phyloP scores from a whole-genome alignment of 2,797 vertebrate genomes.

The Neolamprologus multifasciatus region DNA sequence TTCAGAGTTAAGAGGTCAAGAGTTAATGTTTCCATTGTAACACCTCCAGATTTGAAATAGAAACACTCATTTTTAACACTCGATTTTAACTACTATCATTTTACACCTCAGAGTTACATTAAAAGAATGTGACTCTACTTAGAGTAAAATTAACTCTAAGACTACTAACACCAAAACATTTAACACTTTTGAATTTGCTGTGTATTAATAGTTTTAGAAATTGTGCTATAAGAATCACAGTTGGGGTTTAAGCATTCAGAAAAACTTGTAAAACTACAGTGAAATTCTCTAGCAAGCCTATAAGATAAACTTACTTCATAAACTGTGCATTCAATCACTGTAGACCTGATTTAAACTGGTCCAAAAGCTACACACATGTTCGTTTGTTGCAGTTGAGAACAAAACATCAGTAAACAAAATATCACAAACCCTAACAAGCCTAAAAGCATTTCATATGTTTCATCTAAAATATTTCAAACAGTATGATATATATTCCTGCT shows the following conservation, averaged over 20 bases:
- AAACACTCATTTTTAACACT: too few relatives aligned
- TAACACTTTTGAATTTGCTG: too few relatives aligned
- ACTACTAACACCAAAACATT: too few relatives aligned
- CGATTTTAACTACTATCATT: too few relatives aligned
- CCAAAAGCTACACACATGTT: neutral
- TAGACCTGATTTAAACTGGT: neutral
- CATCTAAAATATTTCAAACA: constrained; percentile 7
- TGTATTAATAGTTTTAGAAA: neutral
- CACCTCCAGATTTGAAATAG: too few relatives aligned
- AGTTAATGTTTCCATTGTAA: too few relatives aligned
- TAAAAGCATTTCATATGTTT: constrained; percentile 14
- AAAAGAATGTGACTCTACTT: too few relatives aligned
- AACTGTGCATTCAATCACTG: neutral
- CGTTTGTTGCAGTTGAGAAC: neutral
- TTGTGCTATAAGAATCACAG: neutral
- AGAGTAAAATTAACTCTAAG: too few relatives aligned
- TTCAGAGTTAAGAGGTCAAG: too few relatives aligned
- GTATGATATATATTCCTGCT: constrained; percentile 3
- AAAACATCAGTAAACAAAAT: neutral
- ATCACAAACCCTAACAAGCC: neutral
- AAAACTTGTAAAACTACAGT: neutral
- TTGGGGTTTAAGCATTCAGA: neutral
- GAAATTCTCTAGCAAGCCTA: neutral
- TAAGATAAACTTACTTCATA: neutral
- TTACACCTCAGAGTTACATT: too few relatives aligned